Conservation (phyloP, 2,888 invertebrate genomes). For the Acanthosoma haemorrhoidale region DNA sequence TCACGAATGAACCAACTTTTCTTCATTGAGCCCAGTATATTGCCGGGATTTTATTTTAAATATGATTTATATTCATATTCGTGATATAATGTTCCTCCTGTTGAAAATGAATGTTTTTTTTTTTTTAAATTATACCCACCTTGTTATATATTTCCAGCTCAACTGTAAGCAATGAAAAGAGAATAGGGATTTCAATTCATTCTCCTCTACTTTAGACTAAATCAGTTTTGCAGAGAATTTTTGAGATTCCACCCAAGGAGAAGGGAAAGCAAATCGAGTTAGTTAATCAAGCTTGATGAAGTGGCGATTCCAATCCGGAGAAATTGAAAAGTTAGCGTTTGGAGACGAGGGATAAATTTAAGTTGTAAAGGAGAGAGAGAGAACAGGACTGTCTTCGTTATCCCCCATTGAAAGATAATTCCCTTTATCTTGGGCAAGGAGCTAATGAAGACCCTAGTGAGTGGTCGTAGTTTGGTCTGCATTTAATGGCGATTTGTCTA, state of each 20-base stretch:
- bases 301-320: not conserved
- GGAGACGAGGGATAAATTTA: not conserved
- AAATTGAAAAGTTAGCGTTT: not conserved
- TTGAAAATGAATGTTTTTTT: too few species aligned
- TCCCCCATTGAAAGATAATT: not conserved
- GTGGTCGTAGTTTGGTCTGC: not conserved
- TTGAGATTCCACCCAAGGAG: not conserved
- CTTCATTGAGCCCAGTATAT: too few species aligned
- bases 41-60: too few species aligned
- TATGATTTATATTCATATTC: too few species aligned
- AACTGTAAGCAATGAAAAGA: too few species aligned
- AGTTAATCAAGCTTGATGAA: constrained; percentile 1
- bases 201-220: not conserved
- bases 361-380: not conserved
- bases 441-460: not conserved
- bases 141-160: too few species aligned
- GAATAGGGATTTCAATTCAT: not conserved
- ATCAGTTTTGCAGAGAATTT: constrained; percentile 4
- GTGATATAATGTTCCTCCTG: too few species aligned
- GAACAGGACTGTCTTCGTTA: not conserved
- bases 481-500: too few species aligned
- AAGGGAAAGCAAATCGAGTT: not conserved
- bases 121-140: too few species aligned
- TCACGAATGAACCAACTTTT: too few species aligned
- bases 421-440: not conserved